Evolutionary conservation across 1,140 invertebrate genomes (phyloP).

Genomic region (Drosophila pallidifrons): DNA sequence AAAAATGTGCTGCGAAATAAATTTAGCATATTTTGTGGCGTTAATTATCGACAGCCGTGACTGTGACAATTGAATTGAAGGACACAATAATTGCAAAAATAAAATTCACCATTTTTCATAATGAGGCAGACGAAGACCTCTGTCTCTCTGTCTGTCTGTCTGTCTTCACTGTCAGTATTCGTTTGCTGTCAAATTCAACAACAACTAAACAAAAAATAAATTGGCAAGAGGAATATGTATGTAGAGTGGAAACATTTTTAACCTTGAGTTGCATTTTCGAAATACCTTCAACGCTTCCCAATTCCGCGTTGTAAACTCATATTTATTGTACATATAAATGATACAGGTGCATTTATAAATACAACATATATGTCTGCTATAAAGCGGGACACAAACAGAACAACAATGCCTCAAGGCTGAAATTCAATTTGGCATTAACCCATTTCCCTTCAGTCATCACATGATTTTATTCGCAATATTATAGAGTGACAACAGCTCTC

Average conservation of each 20-base stretch:
- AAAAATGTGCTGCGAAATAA: slow-evolving; percentile 16
- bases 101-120: slow-evolving; percentile 64
- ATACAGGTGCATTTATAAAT: slow-evolving; percentile 7
- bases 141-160: slow-evolving; percentile 40
- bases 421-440: slow-evolving; percentile 58
- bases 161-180: slow-evolving; percentile 22
- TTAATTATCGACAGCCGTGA: slow-evolving; percentile 65
- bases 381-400: neutral
- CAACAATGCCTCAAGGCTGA: slow-evolving; percentile 28
- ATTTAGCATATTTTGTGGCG: slow-evolving; percentile 42
- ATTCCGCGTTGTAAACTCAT: slow-evolving; percentile 37
- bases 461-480: slow-evolving; percentile 41
- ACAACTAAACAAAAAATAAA: slow-evolving; percentile 35
- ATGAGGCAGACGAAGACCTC: slow-evolving; percentile 51
- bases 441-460: slow-evolving; percentile 58
- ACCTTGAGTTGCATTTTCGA: slow-evolving; percentile 44
- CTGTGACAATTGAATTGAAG: slow-evolving; percentile 78
- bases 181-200: slow-evolving; percentile 37
- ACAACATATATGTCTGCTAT: neutral
- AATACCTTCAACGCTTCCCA: slow-evolving; percentile 24
- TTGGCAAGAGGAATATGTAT: slow-evolving; percentile 38
- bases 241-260: slow-evolving; percentile 21
- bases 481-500: slow-evolving; percentile 34
- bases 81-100: slow-evolving; percentile 69
- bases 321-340: slow-evolving; percentile 6